Evolutionary conservation across 2,113 vertebrate genomes (phyloP).

Genomic region (Sterna hirundo): DNA sequence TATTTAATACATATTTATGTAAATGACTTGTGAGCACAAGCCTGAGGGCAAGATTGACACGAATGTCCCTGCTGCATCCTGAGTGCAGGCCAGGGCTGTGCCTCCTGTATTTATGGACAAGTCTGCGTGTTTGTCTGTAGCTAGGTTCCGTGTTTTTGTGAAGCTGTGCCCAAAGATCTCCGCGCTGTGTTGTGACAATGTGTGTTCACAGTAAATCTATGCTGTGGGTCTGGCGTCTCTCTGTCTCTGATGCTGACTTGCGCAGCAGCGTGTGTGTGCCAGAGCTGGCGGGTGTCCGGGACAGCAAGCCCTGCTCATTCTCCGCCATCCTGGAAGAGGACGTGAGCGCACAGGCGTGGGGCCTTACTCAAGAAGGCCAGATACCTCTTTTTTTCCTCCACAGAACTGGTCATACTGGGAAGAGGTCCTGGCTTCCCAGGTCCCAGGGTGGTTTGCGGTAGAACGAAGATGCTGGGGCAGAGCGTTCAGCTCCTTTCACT

Average conservation of each 20-base stretch:
- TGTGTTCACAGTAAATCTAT: slow-evolving; percentile 57
- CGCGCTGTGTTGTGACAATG: slow-evolving; percentile 9
- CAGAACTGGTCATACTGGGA: neutral
- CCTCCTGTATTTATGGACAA: slow-evolving; percentile 30
- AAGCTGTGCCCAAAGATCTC: slow-evolving; percentile 68
- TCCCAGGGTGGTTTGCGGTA: neutral
- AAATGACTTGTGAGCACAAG: slow-evolving; percentile 44
- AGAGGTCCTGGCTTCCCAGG: neutral
- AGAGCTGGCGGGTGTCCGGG: neutral
- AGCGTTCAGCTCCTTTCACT: neutral
- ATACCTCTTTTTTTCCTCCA: neutral
- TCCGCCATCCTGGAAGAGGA: neutral
- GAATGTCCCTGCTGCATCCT: neutral
- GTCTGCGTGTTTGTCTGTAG: slow-evolving; percentile 43
- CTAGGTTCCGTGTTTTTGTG: slow-evolving; percentile 34
- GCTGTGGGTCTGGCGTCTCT: slow-evolving; percentile 9
- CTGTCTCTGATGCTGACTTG: neutral
- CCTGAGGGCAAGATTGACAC: slow-evolving; percentile 3
- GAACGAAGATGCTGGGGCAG: neutral
- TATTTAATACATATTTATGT: slow-evolving; percentile 70
- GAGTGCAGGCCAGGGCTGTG: neutral
- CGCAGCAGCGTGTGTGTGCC: neutral
- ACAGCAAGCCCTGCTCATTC: neutral
- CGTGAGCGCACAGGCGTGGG: neutral
- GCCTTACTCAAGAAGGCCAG: neutral